Conservation (phyloP, 2,888 invertebrate species). For the Coelinius sp. region DNA sequence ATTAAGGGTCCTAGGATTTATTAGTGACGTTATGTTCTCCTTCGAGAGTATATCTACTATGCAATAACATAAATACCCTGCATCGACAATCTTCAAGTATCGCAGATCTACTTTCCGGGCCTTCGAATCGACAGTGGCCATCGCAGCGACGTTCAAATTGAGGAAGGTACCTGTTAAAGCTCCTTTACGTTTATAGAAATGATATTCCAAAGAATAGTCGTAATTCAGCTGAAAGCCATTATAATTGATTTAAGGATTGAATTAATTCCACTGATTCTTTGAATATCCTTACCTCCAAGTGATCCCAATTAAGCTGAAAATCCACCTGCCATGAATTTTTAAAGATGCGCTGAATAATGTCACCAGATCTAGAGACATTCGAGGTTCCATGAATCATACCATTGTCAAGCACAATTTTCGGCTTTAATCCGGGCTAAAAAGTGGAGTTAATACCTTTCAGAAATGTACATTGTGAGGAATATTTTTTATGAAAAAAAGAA, state of each 20-base stretch:
- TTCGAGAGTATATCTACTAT: no score
- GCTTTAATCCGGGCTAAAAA: background rate
- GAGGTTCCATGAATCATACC: background rate
- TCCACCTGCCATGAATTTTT: background rate
- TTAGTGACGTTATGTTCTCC: no score
- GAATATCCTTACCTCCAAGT: background rate
- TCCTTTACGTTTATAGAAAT: constrained; percentile 49
- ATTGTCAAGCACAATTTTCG: background rate
- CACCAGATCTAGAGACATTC: background rate
- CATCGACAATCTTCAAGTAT: constrained; percentile 41
- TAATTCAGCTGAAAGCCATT: constrained; percentile 49
- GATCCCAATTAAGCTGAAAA: background rate
- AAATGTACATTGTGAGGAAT: background rate
- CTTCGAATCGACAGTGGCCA: constrained; percentile 39
- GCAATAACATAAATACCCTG: constrained; percentile 47
- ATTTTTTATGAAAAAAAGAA: background rate
- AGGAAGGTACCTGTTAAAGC: constrained; percentile 44
- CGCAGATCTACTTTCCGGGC: constrained; percentile 39
- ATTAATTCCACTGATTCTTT: background rate
- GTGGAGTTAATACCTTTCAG: background rate
- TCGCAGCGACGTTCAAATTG: constrained; percentile 37
- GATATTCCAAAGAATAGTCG: constrained; percentile 47
- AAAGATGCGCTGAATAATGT: background rate
- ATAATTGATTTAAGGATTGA: background rate
- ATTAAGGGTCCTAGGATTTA: no score